A percentile compares a stretch with the other conserved stretches of the same genome.
Evolutionary conservation across 2,113 vertebrate genomes (phyloP).

Genomic region (Hiodon alosoides): DNA sequence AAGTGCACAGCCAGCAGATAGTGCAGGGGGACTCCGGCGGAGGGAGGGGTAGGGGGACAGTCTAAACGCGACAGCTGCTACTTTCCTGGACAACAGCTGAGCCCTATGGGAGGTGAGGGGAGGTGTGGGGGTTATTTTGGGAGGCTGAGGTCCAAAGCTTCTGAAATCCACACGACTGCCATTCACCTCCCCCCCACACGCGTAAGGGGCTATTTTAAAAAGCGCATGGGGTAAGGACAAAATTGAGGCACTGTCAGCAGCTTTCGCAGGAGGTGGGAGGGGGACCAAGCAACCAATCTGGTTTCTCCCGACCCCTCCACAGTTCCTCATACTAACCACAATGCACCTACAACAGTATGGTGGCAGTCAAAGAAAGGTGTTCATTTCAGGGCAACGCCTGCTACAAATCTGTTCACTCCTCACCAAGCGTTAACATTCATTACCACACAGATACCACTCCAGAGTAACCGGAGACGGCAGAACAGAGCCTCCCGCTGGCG

Average conservation of each 20-base stretch:
- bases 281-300: constrained; percentile 36
- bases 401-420: too few species aligned
- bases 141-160: constrained; percentile 49
- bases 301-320: constrained; percentile 10
- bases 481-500: background rate
- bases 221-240: constrained; percentile 55
- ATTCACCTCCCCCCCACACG: constrained; percentile 23
- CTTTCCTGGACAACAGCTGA: constrained; percentile 58
- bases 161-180: constrained; percentile 58
- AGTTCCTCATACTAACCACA: background rate
- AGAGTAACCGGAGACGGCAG: background rate
- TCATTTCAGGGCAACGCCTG: too few species aligned
- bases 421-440: too few species aligned
- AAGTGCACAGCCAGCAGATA: constrained; percentile 40
- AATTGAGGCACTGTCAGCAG: constrained; percentile 56
- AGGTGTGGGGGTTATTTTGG: constrained; percentile 51
- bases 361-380: too few species aligned
- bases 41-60: constrained; percentile 27
- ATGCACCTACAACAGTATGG: background rate
- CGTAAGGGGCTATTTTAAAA: constrained; percentile 56
- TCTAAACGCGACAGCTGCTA: constrained; percentile 56
- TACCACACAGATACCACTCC: background rate
- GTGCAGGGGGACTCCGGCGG: background rate
- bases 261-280: constrained; percentile 39
- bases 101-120: constrained; percentile 26